phyloP scores from a whole-genome alignment of 2,888 invertebrate species.

The Pyrrhia umbra region DNA sequence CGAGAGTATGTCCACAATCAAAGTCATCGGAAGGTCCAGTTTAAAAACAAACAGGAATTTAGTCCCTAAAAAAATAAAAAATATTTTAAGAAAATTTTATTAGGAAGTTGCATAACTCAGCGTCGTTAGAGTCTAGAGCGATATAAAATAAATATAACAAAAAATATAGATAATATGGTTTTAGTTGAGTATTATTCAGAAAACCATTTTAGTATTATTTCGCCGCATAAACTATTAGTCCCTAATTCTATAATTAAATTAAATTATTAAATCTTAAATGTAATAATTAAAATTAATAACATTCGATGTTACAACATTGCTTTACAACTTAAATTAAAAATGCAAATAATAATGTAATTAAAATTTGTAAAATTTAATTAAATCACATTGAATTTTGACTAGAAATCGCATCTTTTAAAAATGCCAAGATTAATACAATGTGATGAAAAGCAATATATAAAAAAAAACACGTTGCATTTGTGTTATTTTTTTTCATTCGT shows the following conservation, averaged over 20 bases:
- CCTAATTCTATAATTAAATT: conserved; percentile 9
- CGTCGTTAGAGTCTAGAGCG: not conserved
- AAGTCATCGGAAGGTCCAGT: conserved; percentile 63
- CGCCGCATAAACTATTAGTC: too few relatives aligned
- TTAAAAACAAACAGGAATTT: conserved; percentile 14
- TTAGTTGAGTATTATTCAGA: not conserved
- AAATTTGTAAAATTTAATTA: conserved; percentile 11
- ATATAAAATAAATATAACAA: not conserved
- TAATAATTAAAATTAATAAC: conserved; percentile 41
- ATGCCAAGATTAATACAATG: not conserved
- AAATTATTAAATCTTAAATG: conserved; percentile 20
- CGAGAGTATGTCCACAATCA: conserved; percentile 61
- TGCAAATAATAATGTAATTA: conserved; percentile 27
- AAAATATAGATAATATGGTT: not conserved
- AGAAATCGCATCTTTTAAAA: conserved; percentile 40
- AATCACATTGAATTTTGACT: conserved; percentile 56
- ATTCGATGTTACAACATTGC: conserved; percentile 49
- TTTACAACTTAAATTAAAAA: conserved; percentile 48
- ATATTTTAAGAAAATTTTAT: not conserved
- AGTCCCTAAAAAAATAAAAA: not conserved
- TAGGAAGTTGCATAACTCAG: too few relatives aligned
- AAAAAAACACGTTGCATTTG: conserved; percentile 24
- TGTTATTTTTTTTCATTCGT: conserved; percentile 2
- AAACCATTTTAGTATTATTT: too few relatives aligned
- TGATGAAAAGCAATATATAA: not conserved